phyloP scores from a whole-genome alignment of 2,797 vertebrate species.

The Graptemys geographica region DNA sequence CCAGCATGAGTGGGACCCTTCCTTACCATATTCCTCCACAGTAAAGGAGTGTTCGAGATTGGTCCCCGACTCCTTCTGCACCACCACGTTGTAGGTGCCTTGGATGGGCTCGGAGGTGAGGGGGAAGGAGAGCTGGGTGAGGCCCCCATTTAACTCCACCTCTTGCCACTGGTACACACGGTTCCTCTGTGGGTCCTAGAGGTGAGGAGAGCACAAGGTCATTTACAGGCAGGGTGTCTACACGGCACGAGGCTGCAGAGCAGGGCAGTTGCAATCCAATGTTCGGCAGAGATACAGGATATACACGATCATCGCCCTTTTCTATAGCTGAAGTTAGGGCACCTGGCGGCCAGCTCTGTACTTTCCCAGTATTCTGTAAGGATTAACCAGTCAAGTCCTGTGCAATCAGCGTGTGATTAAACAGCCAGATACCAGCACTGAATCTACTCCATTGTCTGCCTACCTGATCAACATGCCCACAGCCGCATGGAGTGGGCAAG shows the following conservation, averaged over 20 bases:
- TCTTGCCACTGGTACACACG: conserved; percentile 77
- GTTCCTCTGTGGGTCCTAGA: conserved; percentile 77
- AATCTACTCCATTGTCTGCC: neutral
- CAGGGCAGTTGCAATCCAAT: neutral
- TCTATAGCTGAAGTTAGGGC: neutral
- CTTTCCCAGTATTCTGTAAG: neutral
- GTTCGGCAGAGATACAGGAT: too few relatives aligned
- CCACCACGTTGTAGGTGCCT: conserved; percentile 77
- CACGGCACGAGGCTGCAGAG: neutral
- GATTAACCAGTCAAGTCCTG: neutral
- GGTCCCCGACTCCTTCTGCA: conserved; percentile 50
- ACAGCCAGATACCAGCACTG: neutral
- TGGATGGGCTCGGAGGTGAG: conserved; percentile 74
- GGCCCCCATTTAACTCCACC: conserved; percentile 62
- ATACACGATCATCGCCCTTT: too few relatives aligned
- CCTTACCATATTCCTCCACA: conserved; percentile 79
- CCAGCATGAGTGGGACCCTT: neutral
- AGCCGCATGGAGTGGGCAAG: neutral
- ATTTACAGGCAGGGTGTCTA: neutral
- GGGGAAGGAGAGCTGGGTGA: conserved; percentile 73
- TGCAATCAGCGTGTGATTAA: neutral
- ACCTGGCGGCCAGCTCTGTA: neutral
- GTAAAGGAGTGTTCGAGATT: conserved; percentile 56
- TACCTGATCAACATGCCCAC: neutral
- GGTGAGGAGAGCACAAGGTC: neutral